Conservation (phyloP, 1,140 invertebrate species). For the Bombus cullumanus region DNA sequence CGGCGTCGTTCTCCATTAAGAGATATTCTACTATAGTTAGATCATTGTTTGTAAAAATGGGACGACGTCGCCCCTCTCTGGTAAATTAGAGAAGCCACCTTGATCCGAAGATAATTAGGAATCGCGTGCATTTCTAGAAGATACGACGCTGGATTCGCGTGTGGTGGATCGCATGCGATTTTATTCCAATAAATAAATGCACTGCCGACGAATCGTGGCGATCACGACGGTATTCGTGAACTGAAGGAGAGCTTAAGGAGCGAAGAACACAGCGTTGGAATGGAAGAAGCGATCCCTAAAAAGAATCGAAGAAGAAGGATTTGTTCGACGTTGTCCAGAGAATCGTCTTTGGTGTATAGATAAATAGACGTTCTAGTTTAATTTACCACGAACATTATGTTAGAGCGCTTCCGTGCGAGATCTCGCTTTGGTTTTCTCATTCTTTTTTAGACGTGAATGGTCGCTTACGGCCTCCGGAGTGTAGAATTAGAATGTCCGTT, state of each 20-base stretch:
- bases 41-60: too few relatives aligned
- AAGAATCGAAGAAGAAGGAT: background rate
- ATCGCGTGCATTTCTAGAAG: background rate
- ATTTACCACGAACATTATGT: background rate
- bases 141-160: background rate
- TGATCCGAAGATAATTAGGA: background rate
- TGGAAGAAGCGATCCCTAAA: background rate
- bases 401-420: conserved; percentile 19
- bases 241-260: background rate
- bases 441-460: background rate
- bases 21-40: background rate
- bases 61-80: background rate
- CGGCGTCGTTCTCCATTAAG: background rate
- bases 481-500: background rate
- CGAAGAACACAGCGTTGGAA: background rate
- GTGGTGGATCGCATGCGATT: conserved; percentile 34
- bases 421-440: conserved; percentile 20
- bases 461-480: background rate
- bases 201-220: conserved; percentile 59
- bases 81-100: conserved; percentile 2
- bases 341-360: background rate
- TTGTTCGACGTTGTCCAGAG: conserved; percentile 19
- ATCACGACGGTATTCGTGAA: conserved; percentile 29
- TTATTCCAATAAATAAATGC: conserved; percentile 49
- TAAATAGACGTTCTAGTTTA: conserved; percentile 15